Evolutionary conservation across 2,888 invertebrate species (phyloP).

Genomic region (Lacanobia wlatinum): DNA sequence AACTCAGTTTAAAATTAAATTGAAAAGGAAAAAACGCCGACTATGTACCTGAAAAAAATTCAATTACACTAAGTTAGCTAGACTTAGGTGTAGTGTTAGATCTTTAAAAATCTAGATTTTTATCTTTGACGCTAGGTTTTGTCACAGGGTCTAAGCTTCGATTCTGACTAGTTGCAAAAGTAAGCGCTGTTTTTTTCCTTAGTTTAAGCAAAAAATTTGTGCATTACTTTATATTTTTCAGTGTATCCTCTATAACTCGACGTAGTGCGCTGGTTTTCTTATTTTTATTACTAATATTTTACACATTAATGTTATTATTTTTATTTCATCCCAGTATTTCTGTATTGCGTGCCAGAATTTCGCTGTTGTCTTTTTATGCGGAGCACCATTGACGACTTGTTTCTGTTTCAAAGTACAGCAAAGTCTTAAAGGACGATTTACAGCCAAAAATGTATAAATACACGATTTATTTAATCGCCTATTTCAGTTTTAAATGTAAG

Average conservation of each 20-base stretch:
- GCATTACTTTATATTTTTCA: slow-evolving; percentile 28
- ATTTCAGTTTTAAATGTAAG: slow-evolving; percentile 60
- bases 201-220: slow-evolving; percentile 33
- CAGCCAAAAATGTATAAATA: slow-evolving; percentile 63
- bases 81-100: slow-evolving; percentile 86
- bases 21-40: slow-evolving; percentile 80
- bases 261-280: slow-evolving; percentile 54
- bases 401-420: slow-evolving; percentile 42
- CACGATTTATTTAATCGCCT: slow-evolving; percentile 50
- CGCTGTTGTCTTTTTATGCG: slow-evolving; percentile 78
- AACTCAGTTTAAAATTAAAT: slow-evolving; percentile 69
- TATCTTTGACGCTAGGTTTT: slow-evolving; percentile 87
- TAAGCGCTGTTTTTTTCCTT: slow-evolving; percentile 46
- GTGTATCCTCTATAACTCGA: slow-evolving; percentile 34
- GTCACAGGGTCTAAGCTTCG: slow-evolving; percentile 86
- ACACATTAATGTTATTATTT: slow-evolving; percentile 30
- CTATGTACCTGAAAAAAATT: slow-evolving; percentile 89
- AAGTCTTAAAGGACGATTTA: slow-evolving; percentile 52
- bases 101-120: slow-evolving; percentile 84
- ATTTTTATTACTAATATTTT: slow-evolving; percentile 11
- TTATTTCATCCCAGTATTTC: slow-evolving; percentile 53
- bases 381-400: slow-evolving; percentile 14
- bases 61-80: slow-evolving; percentile 88
- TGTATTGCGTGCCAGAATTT: slow-evolving; percentile 72
- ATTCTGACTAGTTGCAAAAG: slow-evolving; percentile 69